These are phyloP conservation scores for Crenichthys baileyi DNA, from an alignment of 2,797 vertebrate species.

Conservation along the genomic window DNA sequence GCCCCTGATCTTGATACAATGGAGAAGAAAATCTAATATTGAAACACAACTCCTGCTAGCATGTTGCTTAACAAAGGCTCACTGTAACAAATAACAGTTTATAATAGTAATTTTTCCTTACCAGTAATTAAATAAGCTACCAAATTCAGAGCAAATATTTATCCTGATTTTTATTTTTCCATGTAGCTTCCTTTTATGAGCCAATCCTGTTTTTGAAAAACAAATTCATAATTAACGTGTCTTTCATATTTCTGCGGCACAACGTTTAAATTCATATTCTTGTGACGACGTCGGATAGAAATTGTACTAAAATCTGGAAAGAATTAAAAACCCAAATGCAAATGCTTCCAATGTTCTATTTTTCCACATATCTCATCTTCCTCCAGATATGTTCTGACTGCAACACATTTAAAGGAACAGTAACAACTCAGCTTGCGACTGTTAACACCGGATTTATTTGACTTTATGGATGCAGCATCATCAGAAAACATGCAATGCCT, in stretches of 20 bases:
- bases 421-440: neutral
- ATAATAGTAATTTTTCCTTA: too few relatives aligned
- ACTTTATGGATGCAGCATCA: neutral
- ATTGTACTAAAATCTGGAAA: neutral
- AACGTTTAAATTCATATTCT: neutral
- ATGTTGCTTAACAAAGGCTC: neutral
- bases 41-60: neutral
- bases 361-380: neutral
- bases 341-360: neutral
- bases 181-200: neutral
- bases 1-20: neutral
- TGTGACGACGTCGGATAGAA: too few relatives aligned
- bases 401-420: neutral
- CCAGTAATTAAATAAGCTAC: neutral
- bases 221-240: neutral
- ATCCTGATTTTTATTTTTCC: neutral
- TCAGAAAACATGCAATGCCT: neutral
- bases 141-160: neutral
- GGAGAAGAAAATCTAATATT: neutral
- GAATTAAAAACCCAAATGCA: neutral
- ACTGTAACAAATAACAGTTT: neutral
- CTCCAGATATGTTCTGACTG: neutral
- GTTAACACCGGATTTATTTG: neutral
- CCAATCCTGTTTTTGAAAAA: neutral
- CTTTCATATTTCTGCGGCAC: neutral